Base-by-base conservation (phyloP, 2,113 vertebrate genomes). In the Anarrhichthys ocellatus region DNA sequence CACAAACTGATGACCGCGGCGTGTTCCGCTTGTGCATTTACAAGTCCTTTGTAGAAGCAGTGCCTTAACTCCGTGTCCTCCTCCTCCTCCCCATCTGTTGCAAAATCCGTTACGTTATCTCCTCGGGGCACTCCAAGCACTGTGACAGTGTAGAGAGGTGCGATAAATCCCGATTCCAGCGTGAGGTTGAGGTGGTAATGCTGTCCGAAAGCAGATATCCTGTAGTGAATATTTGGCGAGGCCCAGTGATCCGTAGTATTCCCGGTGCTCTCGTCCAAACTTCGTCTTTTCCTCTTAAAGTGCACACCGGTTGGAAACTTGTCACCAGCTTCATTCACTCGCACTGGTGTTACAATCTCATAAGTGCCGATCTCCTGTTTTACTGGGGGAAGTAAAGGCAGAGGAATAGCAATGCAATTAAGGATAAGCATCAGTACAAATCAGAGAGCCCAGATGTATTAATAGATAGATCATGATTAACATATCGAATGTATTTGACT, bases 1-100 rank as follows among this genome's bases (percentile, higher is more conserved):
- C 98, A 99, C 89, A 99, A 96, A 92, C 97, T 99, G 95, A 99
- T 98, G 83, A 98, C 97, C 36, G 97, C 98, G 63, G 96, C 96
- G 91, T 99, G 97, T 86, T 97, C 96, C 44, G 95, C 90, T 67
- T 95, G 92, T 81, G 96, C 95, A 61, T 99, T 99, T 88, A 99
- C 98, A 90, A 97, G 96, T 86, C 98, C 98, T 90, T 94, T 96
- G 93, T 99, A 99, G 90, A 99, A 99, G 91, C 98, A 99, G 91
- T 99, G 98, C 87, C 95, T 96, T 86, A 98, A 95, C 89, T 97
- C 96, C 61, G 95, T 92, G 88, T 96, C 95, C 86, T 96, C 96
- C 83, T 96, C 96, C 81, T 91, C 82, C 64, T 91, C 56, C 69
- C 92, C 96, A 80, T 95, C 96, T 85, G 76, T 7, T 65, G 88